Percentiles rank a stretch among this genome's conserved stretches.
Conservation (phyloP, 2,113 vertebrate species). For the Tauraco erythrolophus region DNA sequence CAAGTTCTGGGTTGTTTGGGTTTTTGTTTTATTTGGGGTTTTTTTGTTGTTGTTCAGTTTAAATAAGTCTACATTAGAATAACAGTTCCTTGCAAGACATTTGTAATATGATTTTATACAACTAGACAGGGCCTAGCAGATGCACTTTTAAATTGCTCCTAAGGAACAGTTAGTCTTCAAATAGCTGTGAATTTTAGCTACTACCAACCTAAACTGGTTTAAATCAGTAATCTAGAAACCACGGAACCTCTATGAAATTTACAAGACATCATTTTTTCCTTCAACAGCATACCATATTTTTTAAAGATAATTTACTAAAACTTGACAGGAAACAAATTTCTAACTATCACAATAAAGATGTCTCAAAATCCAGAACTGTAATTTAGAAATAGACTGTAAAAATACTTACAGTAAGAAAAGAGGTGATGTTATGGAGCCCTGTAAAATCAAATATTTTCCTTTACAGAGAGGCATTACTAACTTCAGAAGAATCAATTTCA, state of each 20-base stretch:
- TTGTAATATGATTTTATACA: not conserved
- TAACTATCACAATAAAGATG: not conserved
- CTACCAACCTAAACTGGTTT: not conserved
- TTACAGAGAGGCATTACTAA: not conserved
- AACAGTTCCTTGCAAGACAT: not conserved
- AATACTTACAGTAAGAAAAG: constrained; percentile 69
- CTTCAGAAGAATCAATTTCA: not conserved
- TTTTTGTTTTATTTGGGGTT: no score
- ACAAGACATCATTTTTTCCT: not conserved
- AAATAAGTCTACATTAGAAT: not conserved
- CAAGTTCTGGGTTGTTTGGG: not conserved
- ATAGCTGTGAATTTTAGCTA: not conserved
- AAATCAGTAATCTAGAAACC: not conserved
- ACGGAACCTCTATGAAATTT: not conserved
- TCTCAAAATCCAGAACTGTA: not conserved
- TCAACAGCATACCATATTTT: not conserved
- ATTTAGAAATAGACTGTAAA: not conserved
- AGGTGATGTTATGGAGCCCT: constrained; percentile 52
- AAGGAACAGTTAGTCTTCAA: not conserved
- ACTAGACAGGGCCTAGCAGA: not conserved
- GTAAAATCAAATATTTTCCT: constrained; percentile 37
- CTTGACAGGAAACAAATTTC: not conserved
- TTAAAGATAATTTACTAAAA: not conserved
- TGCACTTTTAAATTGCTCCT: not conserved
- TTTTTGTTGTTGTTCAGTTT: not conserved